Evolutionary conservation across 2,113 vertebrate genomes (phyloP).

Genomic region (Neolamprologus caudopunctatus): DNA sequence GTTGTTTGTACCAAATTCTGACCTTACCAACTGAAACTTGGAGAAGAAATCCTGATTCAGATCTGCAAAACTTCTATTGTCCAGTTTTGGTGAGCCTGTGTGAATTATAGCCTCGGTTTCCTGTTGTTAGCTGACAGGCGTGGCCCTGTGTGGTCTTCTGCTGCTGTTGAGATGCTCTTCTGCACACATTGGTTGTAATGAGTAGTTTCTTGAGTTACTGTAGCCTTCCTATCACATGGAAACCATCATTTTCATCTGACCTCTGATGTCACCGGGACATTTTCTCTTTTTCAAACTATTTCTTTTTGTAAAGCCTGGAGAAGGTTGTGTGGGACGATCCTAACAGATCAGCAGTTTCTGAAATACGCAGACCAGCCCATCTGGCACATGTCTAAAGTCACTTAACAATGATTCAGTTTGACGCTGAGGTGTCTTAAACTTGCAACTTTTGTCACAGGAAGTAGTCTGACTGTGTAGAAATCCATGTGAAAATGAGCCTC

Average conservation of each 20-base stretch:
- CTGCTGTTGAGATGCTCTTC: background rate
- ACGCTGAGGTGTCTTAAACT: background rate
- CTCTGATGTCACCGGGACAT: background rate
- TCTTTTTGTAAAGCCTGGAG: background rate
- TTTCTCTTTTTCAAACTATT: background rate
- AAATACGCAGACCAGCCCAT: background rate
- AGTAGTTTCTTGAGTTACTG: background rate
- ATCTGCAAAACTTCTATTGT: background rate
- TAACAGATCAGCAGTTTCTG: background rate
- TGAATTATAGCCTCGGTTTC: background rate
- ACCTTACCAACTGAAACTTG: background rate
- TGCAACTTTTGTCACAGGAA: background rate
- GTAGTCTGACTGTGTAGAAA: background rate
- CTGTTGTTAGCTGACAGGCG: background rate
- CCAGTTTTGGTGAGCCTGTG: background rate
- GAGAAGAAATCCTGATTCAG: background rate
- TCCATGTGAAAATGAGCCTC: background rate
- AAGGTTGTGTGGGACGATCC: background rate
- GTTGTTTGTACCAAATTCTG: background rate
- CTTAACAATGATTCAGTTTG: background rate
- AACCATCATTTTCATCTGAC: background rate
- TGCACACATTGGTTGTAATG: background rate
- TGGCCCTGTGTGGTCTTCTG: background rate
- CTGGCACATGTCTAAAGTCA: background rate
- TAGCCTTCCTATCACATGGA: background rate